These are phyloP conservation scores for Oscheius myriophilus DNA, from an alignment of 2,888 invertebrate genomes.

Conservation along the genomic window DNA sequence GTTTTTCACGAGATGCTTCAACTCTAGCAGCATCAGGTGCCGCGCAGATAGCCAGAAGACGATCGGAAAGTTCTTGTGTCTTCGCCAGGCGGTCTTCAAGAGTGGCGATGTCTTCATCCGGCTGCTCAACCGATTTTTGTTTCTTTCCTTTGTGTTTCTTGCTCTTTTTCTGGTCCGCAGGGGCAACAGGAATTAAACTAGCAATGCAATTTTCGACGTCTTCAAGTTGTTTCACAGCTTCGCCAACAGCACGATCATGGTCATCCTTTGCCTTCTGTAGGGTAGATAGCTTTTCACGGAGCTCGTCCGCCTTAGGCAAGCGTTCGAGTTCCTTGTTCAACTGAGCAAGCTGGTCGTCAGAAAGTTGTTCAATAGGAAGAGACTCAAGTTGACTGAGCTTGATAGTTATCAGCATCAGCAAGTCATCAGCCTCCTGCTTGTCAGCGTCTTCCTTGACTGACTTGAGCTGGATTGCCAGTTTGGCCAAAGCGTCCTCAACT, in stretches of 20 bases:
- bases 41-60: background rate
- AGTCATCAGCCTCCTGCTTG: slow-evolving; percentile 38
- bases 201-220: slow-evolving; percentile 35
- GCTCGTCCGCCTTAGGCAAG: slow-evolving; percentile 40
- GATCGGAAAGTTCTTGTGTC: background rate
- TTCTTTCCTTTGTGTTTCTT: slow-evolving; percentile 10
- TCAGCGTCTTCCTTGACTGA: slow-evolving; percentile 38
- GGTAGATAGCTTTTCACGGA: slow-evolving; percentile 32
- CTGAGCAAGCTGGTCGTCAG: slow-evolving; percentile 10
- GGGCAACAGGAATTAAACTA: slow-evolving; percentile 28
- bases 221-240: slow-evolving; percentile 35
- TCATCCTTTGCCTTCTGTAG: slow-evolving; percentile 34
- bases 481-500: slow-evolving; percentile 29
- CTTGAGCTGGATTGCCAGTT: slow-evolving; percentile 37
- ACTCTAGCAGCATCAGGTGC: background rate
- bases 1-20: slow-evolving; percentile 1
- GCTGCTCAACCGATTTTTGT: slow-evolving; percentile 6
- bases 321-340: slow-evolving; percentile 34
- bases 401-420: slow-evolving; percentile 33
- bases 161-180: slow-evolving; percentile 30
- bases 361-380: slow-evolving; percentile 31
- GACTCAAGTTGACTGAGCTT: slow-evolving; percentile 42
- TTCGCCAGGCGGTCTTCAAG: slow-evolving; percentile 4
- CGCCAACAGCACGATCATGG: slow-evolving; percentile 3
- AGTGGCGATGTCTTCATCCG: background rate